Evolutionary conservation across 2,888 invertebrate species (phyloP).

Genomic region (Mellilla xanthometata): DNA sequence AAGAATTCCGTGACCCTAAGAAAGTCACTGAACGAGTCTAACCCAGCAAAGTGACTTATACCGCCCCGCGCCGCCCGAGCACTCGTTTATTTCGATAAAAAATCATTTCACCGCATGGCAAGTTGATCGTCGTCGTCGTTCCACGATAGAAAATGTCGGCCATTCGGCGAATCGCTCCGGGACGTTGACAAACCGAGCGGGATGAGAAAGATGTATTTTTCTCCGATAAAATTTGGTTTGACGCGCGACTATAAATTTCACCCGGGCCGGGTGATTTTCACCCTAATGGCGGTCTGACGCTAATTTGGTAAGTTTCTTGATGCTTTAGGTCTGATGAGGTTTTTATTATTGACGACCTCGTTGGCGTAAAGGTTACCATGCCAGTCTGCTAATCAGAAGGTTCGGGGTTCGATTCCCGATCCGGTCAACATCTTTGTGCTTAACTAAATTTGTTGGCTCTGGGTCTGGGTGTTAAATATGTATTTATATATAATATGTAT

Average conservation of each 20-base stretch:
- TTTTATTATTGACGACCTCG: no score
- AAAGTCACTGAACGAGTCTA: neutral
- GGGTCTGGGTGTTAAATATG: no score
- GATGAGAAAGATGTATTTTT: constrained; percentile 75
- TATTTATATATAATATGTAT: no score
- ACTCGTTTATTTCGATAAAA: constrained; percentile 35
- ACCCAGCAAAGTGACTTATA: constrained; percentile 26
- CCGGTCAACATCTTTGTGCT: no score
- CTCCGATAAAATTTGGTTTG: constrained; percentile 68
- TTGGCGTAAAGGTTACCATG: no score
- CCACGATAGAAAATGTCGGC: constrained; percentile 61
- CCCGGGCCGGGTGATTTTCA: constrained; percentile 39
- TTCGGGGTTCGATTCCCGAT: no score
- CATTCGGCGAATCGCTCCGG: constrained; percentile 63
- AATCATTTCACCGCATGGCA: constrained; percentile 39
- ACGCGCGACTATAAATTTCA: constrained; percentile 46
- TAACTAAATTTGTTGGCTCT: no score
- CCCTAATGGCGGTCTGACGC: constrained; percentile 23
- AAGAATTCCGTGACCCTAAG: no score
- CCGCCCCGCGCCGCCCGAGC: constrained; percentile 15
- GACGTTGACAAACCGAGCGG: constrained; percentile 73
- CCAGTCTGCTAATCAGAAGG: no score
- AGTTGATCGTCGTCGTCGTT: constrained; percentile 47
- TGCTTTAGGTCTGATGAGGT: no score
- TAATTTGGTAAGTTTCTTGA: constrained; percentile 21